Percentiles rank a stretch among this genome's conserved stretches.
phyloP scores from a whole-genome alignment of 2,888 invertebrate genomes.

The Phyllotreta cruciferae region DNA sequence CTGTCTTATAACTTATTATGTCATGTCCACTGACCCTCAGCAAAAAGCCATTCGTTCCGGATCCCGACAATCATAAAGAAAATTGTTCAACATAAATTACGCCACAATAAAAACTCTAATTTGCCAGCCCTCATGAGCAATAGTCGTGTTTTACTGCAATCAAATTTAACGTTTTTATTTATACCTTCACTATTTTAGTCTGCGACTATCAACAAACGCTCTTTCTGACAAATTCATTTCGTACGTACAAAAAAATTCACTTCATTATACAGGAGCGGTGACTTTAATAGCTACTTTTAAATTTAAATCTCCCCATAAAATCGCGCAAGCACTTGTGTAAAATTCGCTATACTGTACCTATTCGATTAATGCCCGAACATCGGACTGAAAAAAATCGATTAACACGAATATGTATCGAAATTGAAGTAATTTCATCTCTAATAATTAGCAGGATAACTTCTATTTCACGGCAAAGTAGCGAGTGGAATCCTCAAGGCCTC shows the following conservation, averaged over 20 bases:
- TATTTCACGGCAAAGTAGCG: conserved; percentile 16
- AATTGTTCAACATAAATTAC: conserved; percentile 31
- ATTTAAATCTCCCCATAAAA: conserved; percentile 10
- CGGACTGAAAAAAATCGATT: conserved; percentile 1
- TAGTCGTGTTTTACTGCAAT: conserved; percentile 27
- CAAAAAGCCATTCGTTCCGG: conserved; percentile 25
- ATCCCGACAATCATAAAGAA: conserved; percentile 26
- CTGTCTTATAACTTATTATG: conserved; percentile 27
- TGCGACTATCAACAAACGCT: conserved; percentile 1
- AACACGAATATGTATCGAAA: not conserved
- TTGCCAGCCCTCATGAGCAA: conserved; percentile 27
- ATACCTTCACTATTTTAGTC: conserved; percentile 6
- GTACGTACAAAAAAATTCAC: not conserved
- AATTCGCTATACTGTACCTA: not conserved
- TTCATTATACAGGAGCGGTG: conserved; percentile 1
- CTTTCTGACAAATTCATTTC: conserved; percentile 9
- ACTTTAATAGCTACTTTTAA: not conserved
- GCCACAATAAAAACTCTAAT: conserved; percentile 27
- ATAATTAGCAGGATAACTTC: not conserved
- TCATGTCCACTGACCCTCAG: conserved; percentile 29
- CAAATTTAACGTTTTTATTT: conserved; percentile 30
- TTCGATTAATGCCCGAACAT: too few species aligned
- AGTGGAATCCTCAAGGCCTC: conserved; percentile 29
- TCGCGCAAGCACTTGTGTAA: not conserved
- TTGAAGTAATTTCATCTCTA: not conserved